A percentile compares a stretch with the other conserved stretches of the same genome.
These are phyloP conservation scores for Ornithoptera priamus DNA, from an alignment of 2,888 invertebrate genomes.

Conservation along the genomic window DNA sequence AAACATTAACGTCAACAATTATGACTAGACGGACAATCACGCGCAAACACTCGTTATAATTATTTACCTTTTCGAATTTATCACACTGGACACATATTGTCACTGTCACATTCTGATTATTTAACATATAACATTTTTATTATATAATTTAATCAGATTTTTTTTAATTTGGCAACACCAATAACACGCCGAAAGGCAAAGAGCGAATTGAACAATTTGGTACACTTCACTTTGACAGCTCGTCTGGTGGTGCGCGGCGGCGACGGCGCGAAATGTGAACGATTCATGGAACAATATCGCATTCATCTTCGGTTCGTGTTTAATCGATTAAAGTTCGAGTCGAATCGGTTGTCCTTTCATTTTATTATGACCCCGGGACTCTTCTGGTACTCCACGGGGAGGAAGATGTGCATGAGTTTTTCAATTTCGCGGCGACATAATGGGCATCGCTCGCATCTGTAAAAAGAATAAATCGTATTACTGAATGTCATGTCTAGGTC, in stretches of 20 bases:
- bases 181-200: too few relatives aligned
- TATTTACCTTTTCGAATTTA: neutral
- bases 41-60: slow-evolving; percentile 40
- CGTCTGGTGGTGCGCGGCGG: slow-evolving; percentile 10
- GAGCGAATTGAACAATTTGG: neutral
- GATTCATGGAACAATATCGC: slow-evolving; percentile 23
- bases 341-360: slow-evolving; percentile 43
- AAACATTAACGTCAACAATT: slow-evolving; percentile 44
- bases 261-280: neutral
- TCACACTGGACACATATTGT: slow-evolving; percentile 9
- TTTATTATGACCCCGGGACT: slow-evolving; percentile 59
- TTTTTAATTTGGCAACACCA: too few relatives aligned
- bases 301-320: slow-evolving; percentile 18
- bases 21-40: slow-evolving; percentile 72
- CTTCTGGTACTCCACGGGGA: slow-evolving; percentile 81
- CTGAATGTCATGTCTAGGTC: too few relatives aligned
- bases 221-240: slow-evolving; percentile 7
- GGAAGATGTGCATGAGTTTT: slow-evolving; percentile 84
- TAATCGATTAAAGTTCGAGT: slow-evolving; percentile 14
- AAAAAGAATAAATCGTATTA: slow-evolving; percentile 37
- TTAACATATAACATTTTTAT: slow-evolving; percentile 3
- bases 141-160: slow-evolving; percentile 7
- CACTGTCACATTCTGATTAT: too few relatives aligned
- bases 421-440: slow-evolving; percentile 86
- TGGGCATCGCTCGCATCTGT: slow-evolving; percentile 86